Conservation (phyloP, 2,797 vertebrate species). For the Chrysocyon brachyurus region DNA sequence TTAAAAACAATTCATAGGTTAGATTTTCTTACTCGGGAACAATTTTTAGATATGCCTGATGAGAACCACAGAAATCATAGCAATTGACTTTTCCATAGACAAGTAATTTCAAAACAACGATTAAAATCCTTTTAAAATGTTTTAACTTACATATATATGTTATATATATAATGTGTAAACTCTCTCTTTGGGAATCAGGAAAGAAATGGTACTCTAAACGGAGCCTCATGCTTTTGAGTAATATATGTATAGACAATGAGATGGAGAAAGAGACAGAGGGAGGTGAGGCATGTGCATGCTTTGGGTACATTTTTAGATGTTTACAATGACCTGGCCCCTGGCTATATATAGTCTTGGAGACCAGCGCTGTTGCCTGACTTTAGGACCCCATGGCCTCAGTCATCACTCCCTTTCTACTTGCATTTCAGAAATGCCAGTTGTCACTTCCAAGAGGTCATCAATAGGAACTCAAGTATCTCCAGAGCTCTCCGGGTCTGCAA, state of each 20-base stretch:
- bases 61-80: neutral
- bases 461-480: conserved; percentile 87
- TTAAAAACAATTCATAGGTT: conserved; percentile 28
- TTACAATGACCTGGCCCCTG: neutral
- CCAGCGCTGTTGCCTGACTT: neutral
- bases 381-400: neutral
- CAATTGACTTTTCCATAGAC: conserved; percentile 16
- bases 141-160: neutral
- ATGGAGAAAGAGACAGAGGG: neutral
- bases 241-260: neutral
- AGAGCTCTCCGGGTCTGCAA: conserved; percentile 92
- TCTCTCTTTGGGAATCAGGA: neutral
- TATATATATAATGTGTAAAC: neutral
- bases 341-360: neutral
- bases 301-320: conserved; percentile 15
- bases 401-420: neutral
- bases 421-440: conserved; percentile 89
- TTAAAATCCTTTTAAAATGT: neutral
- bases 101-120: conserved; percentile 32
- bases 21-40: neutral
- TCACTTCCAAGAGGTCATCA: conserved; percentile 87
- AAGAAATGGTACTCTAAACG: neutral
- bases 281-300: neutral
- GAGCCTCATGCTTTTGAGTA: neutral
- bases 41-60: conserved; percentile 1